Evolutionary conservation across 2,797 vertebrate genomes (phyloP), one percentile per base, ranked within the genome.

Genomic region (Poeciliopsis turneri): DNA sequence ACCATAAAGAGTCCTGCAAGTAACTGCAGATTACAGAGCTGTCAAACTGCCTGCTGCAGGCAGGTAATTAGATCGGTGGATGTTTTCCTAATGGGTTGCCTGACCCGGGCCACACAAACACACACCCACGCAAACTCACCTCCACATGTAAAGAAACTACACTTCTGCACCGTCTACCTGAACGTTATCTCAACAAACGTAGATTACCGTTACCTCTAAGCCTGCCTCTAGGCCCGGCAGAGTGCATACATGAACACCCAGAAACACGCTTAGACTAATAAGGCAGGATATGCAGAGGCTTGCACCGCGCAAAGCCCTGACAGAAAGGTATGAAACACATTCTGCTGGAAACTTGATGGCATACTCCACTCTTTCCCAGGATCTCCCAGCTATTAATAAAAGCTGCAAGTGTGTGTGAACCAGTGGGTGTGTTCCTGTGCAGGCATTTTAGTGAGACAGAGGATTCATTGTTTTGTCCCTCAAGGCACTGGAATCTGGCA

Each of bases 401-500:
- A 84, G 72, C 46, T 64, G 51, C 55, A 74, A 68, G 71, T 75
- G 66, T 77, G 43, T 68, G 82, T 69, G 81, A 71, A 80, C 78
- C 76, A 90, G 76, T 82, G 86, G 84, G 85, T 53, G 81, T 84
- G 78, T 81, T 83, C 70, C 82, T 13, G 59, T 78, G 83, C 79
- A 77, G 71, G 78, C 78, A 70, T 87, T 85, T 80, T 71, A 51
- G 55, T 83, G 85, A 90, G 74, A 95, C 93, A 95, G 92, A 93
- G 92, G 86, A 77, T 45, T 88, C 93, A 92, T 94, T 95, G 94
- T 28, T 76, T 81, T 90, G 88, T 92, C 92, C 93, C 94, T 93
- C 85, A 89, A 93, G 92, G 94, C 92, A 18, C 86, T 91, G 93
- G 93, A 95, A 95, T 94, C 92, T 94, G 93, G 93, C 92, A 92